Evolutionary conservation across 2,113 vertebrate genomes (phyloP).

Genomic region (Pollachius pollachius): DNA sequence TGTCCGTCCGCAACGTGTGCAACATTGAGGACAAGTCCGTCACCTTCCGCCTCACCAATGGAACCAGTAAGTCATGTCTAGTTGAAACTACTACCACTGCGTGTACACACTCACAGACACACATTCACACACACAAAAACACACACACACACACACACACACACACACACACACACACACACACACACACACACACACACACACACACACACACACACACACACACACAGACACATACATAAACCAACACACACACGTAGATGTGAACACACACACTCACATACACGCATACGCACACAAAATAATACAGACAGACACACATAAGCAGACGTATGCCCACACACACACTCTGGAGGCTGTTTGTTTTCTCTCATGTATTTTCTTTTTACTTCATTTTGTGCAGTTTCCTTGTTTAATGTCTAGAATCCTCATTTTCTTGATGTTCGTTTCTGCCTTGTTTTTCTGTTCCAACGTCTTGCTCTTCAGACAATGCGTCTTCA

Average conservation of each 20-base stretch:
- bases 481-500: neutral
- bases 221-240: too few species aligned
- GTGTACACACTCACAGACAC: neutral
- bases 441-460: neutral
- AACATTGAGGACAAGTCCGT: conserved; percentile 91
- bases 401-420: neutral
- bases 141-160: conserved; percentile 9
- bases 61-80: conserved; percentile 79
- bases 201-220: too few species aligned
- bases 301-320: neutral
- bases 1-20: conserved; percentile 95
- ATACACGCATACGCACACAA: neutral
- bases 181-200: too few species aligned
- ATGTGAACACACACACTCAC: neutral
- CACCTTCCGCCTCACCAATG: conserved; percentile 92
- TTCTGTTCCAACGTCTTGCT: neutral
- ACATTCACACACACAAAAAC: neutral
- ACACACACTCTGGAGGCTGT: too few species aligned
- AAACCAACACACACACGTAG: neutral
- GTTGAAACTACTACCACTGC: neutral
- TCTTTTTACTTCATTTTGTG: too few species aligned
- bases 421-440: neutral
- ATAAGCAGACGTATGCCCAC: too few species aligned
- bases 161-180: too few species aligned
- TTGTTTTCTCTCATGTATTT: too few species aligned